Conservation (phyloP, 92 coral and sea anemone genomes). For the Micromussa lordhowensis region DNA sequence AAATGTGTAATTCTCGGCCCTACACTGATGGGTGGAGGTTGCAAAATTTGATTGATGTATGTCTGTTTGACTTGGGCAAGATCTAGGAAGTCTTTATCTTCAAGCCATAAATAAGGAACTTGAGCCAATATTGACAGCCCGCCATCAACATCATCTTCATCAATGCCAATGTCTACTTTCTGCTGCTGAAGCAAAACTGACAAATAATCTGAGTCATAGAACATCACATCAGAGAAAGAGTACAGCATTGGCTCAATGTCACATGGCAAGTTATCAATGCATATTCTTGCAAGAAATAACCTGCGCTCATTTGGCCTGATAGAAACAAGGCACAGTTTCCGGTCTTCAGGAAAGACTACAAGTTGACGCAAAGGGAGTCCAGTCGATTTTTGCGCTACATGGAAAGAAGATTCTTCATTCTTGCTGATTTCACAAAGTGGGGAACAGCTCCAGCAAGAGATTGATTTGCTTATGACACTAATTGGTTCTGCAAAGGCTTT, state of each 20-base stretch:
- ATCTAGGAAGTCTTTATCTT: conserved; percentile 30
- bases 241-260: conserved; percentile 37
- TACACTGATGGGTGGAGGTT: conserved; percentile 43
- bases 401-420: conserved; percentile 1
- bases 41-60: conserved; percentile 28
- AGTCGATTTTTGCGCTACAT: conserved; percentile 65
- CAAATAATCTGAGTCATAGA: conserved; percentile 71
- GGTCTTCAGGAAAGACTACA: conserved; percentile 67
- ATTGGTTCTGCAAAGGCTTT: conserved; percentile 71
- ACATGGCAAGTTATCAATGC: conserved; percentile 20
- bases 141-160: conserved; percentile 24
- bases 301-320: neutral
- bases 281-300: conserved; percentile 18
- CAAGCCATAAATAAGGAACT: conserved; percentile 64
- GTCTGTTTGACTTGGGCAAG: conserved; percentile 22
- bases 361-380: conserved; percentile 52
- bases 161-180: conserved; percentile 24
- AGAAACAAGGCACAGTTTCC: conserved; percentile 19
- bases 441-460: conserved; percentile 65
- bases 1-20: conserved; percentile 76
- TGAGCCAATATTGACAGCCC: conserved; percentile 68
- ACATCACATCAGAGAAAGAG: conserved; percentile 60
- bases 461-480: conserved; percentile 75
- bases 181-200: conserved; percentile 75
- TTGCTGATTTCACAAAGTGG: conserved; percentile 61